Percentiles rank a stretch among this genome's conserved stretches.
Evolutionary conservation across 2,797 vertebrate species (phyloP).

Genomic region (Okamejei kenojei): DNA sequence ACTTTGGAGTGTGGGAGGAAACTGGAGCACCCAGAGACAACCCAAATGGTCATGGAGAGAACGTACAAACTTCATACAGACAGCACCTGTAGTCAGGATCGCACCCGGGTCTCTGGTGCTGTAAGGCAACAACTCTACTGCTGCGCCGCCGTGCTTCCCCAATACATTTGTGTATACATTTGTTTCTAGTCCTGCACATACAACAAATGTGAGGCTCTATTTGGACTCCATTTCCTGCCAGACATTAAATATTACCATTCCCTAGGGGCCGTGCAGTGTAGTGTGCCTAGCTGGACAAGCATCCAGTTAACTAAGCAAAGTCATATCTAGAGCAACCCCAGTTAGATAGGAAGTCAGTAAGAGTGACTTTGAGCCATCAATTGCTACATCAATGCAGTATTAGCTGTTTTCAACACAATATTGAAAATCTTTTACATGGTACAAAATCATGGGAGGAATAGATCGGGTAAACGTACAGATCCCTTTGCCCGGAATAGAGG

Average conservation of each 20-base stretch:
- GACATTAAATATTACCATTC: not conserved
- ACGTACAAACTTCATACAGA: too few relatives aligned
- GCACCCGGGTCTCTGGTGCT: too few relatives aligned
- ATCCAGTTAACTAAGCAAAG: not conserved
- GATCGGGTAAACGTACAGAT: too few relatives aligned
- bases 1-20: too few relatives aligned
- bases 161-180: not conserved
- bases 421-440: too few relatives aligned
- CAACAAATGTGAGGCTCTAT: not conserved
- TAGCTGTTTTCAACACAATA: not conserved
- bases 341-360: not conserved
- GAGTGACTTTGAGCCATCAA: not conserved
- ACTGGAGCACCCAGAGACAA: too few relatives aligned
- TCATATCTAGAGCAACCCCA: not conserved
- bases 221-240: not conserved
- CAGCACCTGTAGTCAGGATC: too few relatives aligned
- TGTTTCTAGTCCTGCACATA: not conserved
- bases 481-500: too few relatives aligned
- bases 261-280: not conserved
- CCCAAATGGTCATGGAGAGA: too few relatives aligned
- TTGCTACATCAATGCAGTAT: not conserved
- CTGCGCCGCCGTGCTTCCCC: too few relatives aligned
- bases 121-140: too few relatives aligned
- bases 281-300: not conserved
- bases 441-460: too few relatives aligned